A percentile compares a stretch with the other conserved stretches of the same genome.
Conservation (phyloP, 92 coral and sea anemone species). For the Umimayanthus chanpuru region DNA sequence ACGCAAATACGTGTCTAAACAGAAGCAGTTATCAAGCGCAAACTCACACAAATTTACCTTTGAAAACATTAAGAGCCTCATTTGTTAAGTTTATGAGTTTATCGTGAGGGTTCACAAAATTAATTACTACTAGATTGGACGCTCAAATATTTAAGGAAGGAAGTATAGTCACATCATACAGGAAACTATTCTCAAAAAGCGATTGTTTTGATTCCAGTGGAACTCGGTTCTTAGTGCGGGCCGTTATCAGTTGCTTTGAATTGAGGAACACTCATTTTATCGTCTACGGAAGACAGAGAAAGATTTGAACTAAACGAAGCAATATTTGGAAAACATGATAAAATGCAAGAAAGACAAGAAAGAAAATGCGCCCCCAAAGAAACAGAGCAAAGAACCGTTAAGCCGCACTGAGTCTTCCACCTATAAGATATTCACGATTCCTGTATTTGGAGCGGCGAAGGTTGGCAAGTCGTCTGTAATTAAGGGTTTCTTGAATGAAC, state of each 20-base stretch:
- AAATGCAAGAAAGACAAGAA: slow-evolving; percentile 30
- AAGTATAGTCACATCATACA: background rate
- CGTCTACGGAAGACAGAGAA: background rate
- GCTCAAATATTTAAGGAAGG: slow-evolving; percentile 14
- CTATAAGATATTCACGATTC: slow-evolving; percentile 69
- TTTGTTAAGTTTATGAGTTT: background rate
- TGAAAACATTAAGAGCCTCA: background rate
- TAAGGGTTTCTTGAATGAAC: slow-evolving; percentile 66
- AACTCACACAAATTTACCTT: background rate
- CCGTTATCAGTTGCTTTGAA: background rate
- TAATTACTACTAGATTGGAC: background rate
- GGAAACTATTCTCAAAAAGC: background rate
- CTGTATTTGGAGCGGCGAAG: slow-evolving; percentile 80
- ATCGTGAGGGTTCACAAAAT: background rate
- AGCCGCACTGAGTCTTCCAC: slow-evolving; percentile 57
- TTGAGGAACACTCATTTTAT: background rate
- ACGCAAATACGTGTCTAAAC: background rate
- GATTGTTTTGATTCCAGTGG: background rate
- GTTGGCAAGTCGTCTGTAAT: slow-evolving; percentile 83
- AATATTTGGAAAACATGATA: background rate
- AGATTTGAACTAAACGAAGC: background rate
- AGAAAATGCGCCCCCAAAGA: slow-evolving; percentile 19
- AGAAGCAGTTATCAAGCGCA: background rate
- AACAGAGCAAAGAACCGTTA: slow-evolving; percentile 12
- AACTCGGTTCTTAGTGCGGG: background rate